phyloP scores from a whole-genome alignment of 2,113 vertebrate species.

The Paratilapia polleni region DNA sequence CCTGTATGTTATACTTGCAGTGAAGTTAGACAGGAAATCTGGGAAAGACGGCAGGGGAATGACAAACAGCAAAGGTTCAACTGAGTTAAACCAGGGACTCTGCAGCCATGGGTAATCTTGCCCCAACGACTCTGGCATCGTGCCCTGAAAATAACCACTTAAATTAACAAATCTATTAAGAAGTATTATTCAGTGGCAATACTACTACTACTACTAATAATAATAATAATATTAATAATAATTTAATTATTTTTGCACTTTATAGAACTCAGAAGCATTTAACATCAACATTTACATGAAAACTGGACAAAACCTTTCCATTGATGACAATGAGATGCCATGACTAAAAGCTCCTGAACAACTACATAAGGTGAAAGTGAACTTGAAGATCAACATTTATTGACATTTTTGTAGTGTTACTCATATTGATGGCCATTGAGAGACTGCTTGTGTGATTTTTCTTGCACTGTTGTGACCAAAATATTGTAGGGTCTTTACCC shows the following conservation, averaged over 20 bases:
- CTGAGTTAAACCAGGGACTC: not conserved
- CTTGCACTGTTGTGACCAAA: constrained; percentile 2
- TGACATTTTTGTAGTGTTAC: not conserved
- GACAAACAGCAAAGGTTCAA: not conserved
- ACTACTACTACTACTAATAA: not conserved
- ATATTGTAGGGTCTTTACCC: no score
- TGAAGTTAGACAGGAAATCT: not conserved
- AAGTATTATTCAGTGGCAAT: not conserved
- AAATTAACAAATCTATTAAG: not conserved
- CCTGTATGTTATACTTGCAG: not conserved
- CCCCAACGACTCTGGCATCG: not conserved
- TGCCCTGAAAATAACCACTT: not conserved
- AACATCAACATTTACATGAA: not conserved
- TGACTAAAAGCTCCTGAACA: not conserved
- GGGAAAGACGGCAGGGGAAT: not conserved
- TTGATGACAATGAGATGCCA: no score
- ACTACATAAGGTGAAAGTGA: not conserved
- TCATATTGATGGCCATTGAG: constrained; percentile 88
- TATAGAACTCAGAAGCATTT: not conserved
- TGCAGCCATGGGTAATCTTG: not conserved
- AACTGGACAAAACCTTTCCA: not conserved
- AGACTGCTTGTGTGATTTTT: constrained; percentile 90
- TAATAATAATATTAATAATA: rapidly evolving
- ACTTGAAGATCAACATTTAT: not conserved
- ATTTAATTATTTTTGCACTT: not conserved